Base-by-base conservation (phyloP, 53 echinoderm and acorn worm genomes). In the Luidia sarsii region DNA sequence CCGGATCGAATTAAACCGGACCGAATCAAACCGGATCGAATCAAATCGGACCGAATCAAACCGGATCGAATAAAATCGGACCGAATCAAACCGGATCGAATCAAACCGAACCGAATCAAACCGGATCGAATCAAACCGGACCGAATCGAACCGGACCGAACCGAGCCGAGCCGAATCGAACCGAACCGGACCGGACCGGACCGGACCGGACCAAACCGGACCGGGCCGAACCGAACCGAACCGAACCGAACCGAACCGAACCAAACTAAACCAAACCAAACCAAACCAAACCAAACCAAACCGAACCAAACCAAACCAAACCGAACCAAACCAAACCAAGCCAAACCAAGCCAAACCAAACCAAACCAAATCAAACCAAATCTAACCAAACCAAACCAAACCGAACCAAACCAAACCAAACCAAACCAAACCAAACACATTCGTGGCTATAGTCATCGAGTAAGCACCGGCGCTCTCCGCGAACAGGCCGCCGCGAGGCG, bases 321-420 rank as follows among this genome's bases (percentile, higher is more conserved):
- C 33, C 30, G 32, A 28, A 57, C 31, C 59, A 57, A 56, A 51
- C 51, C 8, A 51, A 7, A 51, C 18, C 51, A 16, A 57, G 32
- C 59, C 29, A 57, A 57, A 57, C 59, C 59, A 23, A 57, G 25
- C 18, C n/a, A n/a, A n/a, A n/a, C n/a, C n/a, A n/a, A n/a, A n/a
- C n/a, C n/a, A n/a, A n/a, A 31, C 7, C 59, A 57, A 28, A 9
- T 7, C 25, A 56, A 23, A 56, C 56, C 23, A 2, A 56, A 56
- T 29, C 51, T 9, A 18, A 18, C 15, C 3, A 16, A 51, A 51
- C 3, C 51, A 56, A 56, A 23, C 56, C 22, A 21, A 9, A 18
- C 24, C 56, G 3, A 56, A n/a, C n/a, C n/a, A n/a, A n/a, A n/a
- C n/a, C n/a, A n/a, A n/a, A n/a, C n/a, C n/a, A n/a, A n/a, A n/a